Base-by-base conservation (phyloP, 2,888 invertebrate species). In the Archips crataeganus region DNA sequence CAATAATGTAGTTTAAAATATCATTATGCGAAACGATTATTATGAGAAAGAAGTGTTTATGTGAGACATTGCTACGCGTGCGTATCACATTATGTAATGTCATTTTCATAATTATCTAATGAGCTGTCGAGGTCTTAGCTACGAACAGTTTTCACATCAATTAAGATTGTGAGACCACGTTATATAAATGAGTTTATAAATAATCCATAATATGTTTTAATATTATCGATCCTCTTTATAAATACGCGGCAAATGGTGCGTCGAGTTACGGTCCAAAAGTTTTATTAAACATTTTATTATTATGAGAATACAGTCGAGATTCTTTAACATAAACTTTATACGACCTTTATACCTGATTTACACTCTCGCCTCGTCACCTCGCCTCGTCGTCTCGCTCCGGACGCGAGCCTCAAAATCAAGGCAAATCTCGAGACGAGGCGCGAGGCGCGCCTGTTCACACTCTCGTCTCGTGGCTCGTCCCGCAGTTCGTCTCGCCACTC, bases 151-250 rank as follows among this genome's bases (percentile, higher is more conserved):
- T 54, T 54, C 54, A 54, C 54, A 32, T 32, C 2, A 57, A 23
- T 57, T 11, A 57, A 57, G 32, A 57, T 32, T 32, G 9, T 57
- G 32, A 6, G 23, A 11, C 11, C 32, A 11, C 57, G 32, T 57
- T 57, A 57, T 11, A 57, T 57, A 57, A 57, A 57, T 57, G 57
- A 57, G 57, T 57, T 57, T 57, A 57, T 57, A 57, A 57, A 57
- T 57, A 57, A 32, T 32, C 0, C 57, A 10, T 57, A 32, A 39
- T 32, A 57, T 57, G 57, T 57, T 57, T 57, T 57, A 57, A 57
- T 32, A 57, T 32, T 54, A 32, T 57, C 57, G 57, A 57, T 32
- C 10, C 57, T 57, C 57, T 57, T 57, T 57, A 32, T 57, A 57
- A 57, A 57, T 57, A 57, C 57, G 49, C 49, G 2, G 32, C 54